Base-by-base conservation (phyloP, 2,113 vertebrate species). In the Podilymbus podiceps region DNA sequence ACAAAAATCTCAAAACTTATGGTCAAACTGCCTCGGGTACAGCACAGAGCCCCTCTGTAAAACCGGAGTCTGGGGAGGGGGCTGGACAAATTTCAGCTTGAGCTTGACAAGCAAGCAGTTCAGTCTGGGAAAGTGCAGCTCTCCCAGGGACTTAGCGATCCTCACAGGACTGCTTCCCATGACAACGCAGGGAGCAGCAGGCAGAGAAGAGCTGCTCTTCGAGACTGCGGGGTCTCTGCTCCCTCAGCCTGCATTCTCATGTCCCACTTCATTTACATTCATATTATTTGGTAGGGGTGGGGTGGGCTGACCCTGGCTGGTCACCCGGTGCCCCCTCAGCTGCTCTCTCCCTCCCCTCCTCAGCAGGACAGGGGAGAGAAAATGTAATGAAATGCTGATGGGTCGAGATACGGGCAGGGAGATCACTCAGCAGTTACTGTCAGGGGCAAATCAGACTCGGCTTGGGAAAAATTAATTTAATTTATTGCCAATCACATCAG, bases 31-130 rank as follows among this genome's bases (percentile, higher is more conserved):
- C 42, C n/a, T 7, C 5, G 68, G 40, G 69, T 0, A 5, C 7
- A 1, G 49, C 2, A 3, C 2, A 4, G 85, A 47, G 85, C 25
- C 68, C 11, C 38, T 30, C 79, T 1, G 71, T 2, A 8, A 13
- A 12, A 15, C 19, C 2, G 46, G 49, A 24, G 5, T 5, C 3
- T 8, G 44, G 28, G 52, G n/a, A 62, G 15, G 5, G 53, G 47
- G 27, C 11, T 14, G 2, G 66, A 14, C 27, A 35, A 11, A n/a
- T 9, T 30, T 7, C 3, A 24, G 46, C 0, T 24, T 1, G 12
- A 73, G 28, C 72, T 6, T 0, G 8, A 23, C 47, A 21, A 16
- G 33, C 12, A 2, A 17, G 40, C 5, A 28, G 11, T 12, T 56
- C 8, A 11, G 50, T 18, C 42, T 20, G 47, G 8, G 15, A 46